Percentiles rank a stretch among this genome's conserved stretches.
These are phyloP conservation scores for Saccopteryx bilineata DNA, from an alignment of 2,113 vertebrate genomes.

Conservation along the genomic window DNA sequence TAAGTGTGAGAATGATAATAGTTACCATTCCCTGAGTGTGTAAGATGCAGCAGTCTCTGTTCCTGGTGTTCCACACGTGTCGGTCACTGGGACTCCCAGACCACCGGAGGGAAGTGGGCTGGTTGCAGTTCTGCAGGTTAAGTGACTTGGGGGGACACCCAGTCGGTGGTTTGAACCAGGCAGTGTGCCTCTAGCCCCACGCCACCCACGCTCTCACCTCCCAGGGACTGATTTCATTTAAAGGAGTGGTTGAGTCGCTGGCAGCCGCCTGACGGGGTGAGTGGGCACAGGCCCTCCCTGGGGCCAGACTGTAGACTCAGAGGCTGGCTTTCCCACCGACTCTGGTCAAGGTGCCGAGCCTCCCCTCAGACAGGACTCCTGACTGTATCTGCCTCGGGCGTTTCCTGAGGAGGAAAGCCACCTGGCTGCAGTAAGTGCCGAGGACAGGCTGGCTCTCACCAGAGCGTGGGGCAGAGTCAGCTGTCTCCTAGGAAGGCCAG, in stretches of 20 bases:
- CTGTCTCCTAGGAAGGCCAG: background rate
- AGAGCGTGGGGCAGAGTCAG: background rate
- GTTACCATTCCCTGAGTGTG: background rate
- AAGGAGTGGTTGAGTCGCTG: background rate
- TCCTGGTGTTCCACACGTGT: background rate
- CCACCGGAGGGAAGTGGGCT: no score
- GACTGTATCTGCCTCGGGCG: background rate
- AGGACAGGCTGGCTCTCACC: accelerated
- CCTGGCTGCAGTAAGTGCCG: background rate
- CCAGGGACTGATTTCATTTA: background rate
- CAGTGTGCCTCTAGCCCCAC: background rate
- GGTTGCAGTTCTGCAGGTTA: background rate
- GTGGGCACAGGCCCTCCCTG: background rate
- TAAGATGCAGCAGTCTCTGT: background rate
- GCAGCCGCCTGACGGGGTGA: background rate
- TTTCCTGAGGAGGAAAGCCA: background rate
- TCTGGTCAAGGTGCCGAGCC: background rate
- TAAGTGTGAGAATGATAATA: background rate
- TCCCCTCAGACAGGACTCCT: background rate
- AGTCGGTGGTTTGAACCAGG: background rate
- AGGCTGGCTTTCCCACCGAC: background rate
- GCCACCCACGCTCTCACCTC: background rate
- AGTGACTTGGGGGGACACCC: background rate
- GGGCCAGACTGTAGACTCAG: no score
- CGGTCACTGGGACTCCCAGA: accelerated